Percentiles rank a stretch among this genome's conserved stretches.
These are phyloP conservation scores for Calcarius lapponicus DNA, from an alignment of 2,797 vertebrate species.

Conservation along the genomic window DNA sequence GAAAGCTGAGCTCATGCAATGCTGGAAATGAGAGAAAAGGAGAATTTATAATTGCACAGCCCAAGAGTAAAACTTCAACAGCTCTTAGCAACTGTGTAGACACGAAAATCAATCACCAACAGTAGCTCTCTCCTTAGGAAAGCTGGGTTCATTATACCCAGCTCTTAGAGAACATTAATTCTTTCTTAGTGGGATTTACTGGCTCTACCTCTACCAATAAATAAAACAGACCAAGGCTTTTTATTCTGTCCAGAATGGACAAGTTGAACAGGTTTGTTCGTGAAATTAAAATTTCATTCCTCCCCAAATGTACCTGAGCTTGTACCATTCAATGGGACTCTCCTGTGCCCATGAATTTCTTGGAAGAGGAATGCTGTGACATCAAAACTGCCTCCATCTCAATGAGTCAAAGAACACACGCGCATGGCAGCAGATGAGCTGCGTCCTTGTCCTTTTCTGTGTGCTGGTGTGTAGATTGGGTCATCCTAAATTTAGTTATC, in stretches of 20 bases:
- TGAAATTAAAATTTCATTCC: not conserved
- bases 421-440: not conserved
- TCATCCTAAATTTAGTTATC: not conserved
- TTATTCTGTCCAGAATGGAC: not conserved
- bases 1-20: not conserved
- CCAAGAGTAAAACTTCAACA: not conserved
- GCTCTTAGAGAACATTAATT: not conserved
- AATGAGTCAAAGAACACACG: not conserved
- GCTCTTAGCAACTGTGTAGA: not conserved
- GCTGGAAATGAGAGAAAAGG: not conserved
- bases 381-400: not conserved
- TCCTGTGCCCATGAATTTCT: not conserved
- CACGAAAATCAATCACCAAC: not conserved
- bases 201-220: not conserved
- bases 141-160: not conserved
- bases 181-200: not conserved
- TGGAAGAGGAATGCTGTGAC: not conserved
- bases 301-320: not conserved
- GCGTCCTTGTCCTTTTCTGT: not conserved
- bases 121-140: not conserved
- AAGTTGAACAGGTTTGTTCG: not conserved
- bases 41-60: not conserved
- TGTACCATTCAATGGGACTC: too few species aligned
- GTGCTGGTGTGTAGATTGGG: not conserved
- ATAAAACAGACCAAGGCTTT: not conserved